These are phyloP conservation scores for Zhuqinia jingwanae DNA, from an alignment of 2,888 invertebrate species.

Conservation along the genomic window DNA sequence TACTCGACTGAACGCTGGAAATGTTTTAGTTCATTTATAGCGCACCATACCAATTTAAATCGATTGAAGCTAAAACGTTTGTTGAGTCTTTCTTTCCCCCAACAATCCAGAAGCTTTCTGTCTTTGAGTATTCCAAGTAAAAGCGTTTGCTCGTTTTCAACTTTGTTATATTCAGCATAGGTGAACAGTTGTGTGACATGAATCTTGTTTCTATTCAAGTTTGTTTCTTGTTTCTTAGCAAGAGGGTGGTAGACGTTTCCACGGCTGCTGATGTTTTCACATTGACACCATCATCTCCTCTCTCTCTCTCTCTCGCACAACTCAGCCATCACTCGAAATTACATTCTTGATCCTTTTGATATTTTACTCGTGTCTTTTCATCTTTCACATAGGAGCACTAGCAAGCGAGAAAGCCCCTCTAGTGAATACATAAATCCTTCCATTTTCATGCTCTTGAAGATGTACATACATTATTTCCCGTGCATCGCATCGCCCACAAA, in stretches of 20 bases:
- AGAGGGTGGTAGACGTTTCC: no score
- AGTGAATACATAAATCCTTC: constrained; percentile 70
- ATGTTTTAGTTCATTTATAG: no score
- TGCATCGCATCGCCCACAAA: constrained; percentile 46
- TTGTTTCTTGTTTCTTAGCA: not conserved
- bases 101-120: not conserved
- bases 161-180: no score
- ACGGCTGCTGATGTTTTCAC: constrained; percentile 35
- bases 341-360: constrained; percentile 71
- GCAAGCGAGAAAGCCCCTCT: constrained; percentile 38
- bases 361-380: constrained; percentile 66
- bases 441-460: constrained; percentile 49
- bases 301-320: constrained; percentile 2
- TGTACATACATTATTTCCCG: constrained; percentile 73
- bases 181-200: not conserved
- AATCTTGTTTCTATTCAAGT: no score
- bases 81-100: constrained; percentile 32
- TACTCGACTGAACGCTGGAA: no score
- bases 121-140: no score
- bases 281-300: not conserved
- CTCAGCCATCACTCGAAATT: constrained; percentile 64
- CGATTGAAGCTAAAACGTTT: no score
- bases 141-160: no score
- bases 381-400: constrained; percentile 27
- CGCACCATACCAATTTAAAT: no score